phyloP scores from a whole-genome alignment of 2,797 vertebrate genomes.

The Hemibagrus guttatus region DNA sequence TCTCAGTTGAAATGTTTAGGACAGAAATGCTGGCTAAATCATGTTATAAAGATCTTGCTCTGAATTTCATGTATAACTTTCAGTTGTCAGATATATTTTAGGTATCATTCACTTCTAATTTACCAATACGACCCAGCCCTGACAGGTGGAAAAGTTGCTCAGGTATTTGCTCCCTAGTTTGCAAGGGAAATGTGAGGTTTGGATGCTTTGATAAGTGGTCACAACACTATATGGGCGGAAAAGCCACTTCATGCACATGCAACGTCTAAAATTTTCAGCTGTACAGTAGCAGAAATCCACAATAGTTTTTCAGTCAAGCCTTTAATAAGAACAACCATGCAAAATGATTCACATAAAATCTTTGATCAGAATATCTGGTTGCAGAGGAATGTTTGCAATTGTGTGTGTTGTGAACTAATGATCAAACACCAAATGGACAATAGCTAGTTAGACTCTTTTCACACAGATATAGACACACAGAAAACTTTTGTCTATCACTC shows the following conservation, averaged over 20 bases:
- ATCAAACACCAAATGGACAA: not conserved
- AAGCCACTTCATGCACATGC: not conserved
- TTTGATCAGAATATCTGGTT: not conserved
- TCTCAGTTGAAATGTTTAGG: not conserved
- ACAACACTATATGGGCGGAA: not conserved
- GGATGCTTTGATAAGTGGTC: not conserved
- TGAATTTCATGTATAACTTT: not conserved
- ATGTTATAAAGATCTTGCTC: not conserved
- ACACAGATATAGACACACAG: not conserved
- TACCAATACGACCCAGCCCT: not conserved
- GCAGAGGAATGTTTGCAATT: not conserved
- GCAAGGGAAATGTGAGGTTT: constrained; percentile 64
- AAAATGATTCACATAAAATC: not conserved
- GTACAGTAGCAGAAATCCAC: not conserved
- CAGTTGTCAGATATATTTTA: not conserved
- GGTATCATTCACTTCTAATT: not conserved
- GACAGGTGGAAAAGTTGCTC: not conserved
- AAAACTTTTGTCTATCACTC: constrained; percentile 18
- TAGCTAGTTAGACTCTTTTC: not conserved
- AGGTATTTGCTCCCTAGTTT: constrained; percentile 64
- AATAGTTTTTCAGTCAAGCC: not conserved
- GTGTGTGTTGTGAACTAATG: not conserved
- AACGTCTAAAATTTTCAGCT: not conserved
- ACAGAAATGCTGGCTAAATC: not conserved
- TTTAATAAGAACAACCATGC: not conserved